Evolutionary conservation across 2,113 vertebrate genomes (phyloP).

Genomic region (Gadus chalcogrammus): DNA sequence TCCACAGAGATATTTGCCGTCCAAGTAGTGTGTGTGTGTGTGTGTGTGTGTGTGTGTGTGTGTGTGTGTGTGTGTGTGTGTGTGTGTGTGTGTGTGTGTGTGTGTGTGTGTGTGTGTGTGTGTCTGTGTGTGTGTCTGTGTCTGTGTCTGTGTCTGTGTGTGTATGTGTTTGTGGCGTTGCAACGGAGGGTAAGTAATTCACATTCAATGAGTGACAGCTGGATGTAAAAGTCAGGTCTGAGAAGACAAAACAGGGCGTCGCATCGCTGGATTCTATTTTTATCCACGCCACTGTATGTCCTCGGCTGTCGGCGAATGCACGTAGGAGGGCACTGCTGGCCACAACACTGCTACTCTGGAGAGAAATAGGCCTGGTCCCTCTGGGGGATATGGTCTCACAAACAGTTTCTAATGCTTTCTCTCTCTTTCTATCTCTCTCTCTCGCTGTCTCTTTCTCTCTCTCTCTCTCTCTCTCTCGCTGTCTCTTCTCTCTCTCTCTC

Average conservation of each 20-base stretch:
- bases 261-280: constrained; percentile 80
- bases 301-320: constrained; percentile 54
- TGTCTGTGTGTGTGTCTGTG: constrained; percentile 19
- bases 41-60: neutral
- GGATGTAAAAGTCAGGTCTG: constrained; percentile 67
- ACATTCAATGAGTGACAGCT: constrained; percentile 46
- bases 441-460: neutral
- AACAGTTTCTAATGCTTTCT: too few species aligned
- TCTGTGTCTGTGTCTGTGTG: constrained; percentile 13
- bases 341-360: neutral
- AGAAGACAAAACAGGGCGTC: constrained; percentile 62
- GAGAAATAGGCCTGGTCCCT: neutral
- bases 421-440: neutral
- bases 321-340: constrained; percentile 20
- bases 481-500: neutral
- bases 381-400: neutral
- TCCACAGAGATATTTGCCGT: constrained; percentile 50
- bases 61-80: neutral
- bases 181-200: constrained; percentile 1
- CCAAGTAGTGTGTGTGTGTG: constrained; percentile 16
- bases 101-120: constrained; percentile 12
- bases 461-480: neutral
- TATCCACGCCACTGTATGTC: constrained; percentile 72
- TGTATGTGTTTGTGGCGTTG: neutral
- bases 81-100: constrained; percentile 9